Percentiles rank a stretch among this genome's conserved stretches.
phyloP scores from a whole-genome alignment of 2,797 vertebrate genomes.

The Enoplosus armatus region DNA sequence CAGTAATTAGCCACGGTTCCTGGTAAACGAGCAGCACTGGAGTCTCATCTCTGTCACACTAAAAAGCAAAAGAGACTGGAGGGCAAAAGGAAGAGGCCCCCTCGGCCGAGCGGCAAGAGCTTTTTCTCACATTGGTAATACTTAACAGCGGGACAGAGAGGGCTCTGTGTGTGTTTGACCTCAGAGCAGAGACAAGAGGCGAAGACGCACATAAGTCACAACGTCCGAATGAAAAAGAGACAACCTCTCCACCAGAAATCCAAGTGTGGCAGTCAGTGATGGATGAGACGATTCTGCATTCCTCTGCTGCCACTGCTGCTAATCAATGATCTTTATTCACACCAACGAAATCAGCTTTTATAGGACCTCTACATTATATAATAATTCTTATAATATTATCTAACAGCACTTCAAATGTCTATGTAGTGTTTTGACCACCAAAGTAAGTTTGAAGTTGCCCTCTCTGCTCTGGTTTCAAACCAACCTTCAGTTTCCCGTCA shows the following conservation, averaged over 20 bases:
- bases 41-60: constrained; percentile 22
- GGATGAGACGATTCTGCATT: constrained; percentile 27
- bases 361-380: not conserved
- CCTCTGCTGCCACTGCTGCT: constrained; percentile 18
- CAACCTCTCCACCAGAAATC: constrained; percentile 9
- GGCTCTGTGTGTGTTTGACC: constrained; percentile 64
- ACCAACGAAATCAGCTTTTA: constrained; percentile 1
- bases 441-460: constrained; percentile 2
- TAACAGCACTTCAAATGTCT: not conserved
- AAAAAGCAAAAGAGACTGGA: constrained; percentile 25
- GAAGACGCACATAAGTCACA: constrained; percentile 54
- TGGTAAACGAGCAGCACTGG: constrained; percentile 26
- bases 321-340: constrained; percentile 20
- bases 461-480: constrained; percentile 21
- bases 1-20: constrained; percentile 33
- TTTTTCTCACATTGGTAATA: constrained; percentile 57
- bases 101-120: not conserved
- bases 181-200: constrained; percentile 44
- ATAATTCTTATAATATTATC: not conserved
- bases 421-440: not conserved
- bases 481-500: constrained; percentile 35
- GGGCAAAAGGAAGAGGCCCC: constrained; percentile 27
- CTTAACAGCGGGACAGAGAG: constrained; percentile 54
- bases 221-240: constrained; percentile 19
- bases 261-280: constrained; percentile 11